Conservation (phyloP, 2,113 vertebrate genomes). For the Dromas ardeola region DNA sequence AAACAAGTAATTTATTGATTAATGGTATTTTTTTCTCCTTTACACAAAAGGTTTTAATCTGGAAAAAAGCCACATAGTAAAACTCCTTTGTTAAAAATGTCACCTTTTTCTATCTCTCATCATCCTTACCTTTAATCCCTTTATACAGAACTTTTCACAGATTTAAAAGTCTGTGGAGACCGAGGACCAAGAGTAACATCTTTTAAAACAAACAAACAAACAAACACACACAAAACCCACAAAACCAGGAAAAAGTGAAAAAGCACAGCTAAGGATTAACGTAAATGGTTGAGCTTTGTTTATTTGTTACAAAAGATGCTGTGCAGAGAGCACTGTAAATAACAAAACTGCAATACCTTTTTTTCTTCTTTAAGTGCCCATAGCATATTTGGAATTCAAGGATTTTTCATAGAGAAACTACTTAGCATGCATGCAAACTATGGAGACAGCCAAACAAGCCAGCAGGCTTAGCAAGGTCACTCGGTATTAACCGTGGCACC, state of each 20-base stretch:
- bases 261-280: not conserved
- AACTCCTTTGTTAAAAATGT: not conserved
- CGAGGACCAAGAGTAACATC: not conserved
- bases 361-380: not conserved
- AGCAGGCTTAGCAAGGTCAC: not conserved
- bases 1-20: not conserved
- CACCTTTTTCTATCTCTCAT: not conserved
- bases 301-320: not conserved
- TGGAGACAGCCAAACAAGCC: not conserved
- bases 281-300: not conserved
- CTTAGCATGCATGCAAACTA: not conserved
- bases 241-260: not conserved
- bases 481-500: accelerated
- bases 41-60: not conserved
- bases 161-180: not conserved
- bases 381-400: not conserved
- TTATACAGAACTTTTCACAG: not conserved
- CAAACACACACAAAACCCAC: too few relatives aligned
- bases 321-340: not conserved
- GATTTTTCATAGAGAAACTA: not conserved
- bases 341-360: not conserved
- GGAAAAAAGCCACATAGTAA: too few relatives aligned
- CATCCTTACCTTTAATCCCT: not conserved
- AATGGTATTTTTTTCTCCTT: not conserved
- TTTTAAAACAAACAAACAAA: not conserved